Base-by-base conservation (phyloP, 2,113 vertebrate genomes). In the Actenoides lindsayi region DNA sequence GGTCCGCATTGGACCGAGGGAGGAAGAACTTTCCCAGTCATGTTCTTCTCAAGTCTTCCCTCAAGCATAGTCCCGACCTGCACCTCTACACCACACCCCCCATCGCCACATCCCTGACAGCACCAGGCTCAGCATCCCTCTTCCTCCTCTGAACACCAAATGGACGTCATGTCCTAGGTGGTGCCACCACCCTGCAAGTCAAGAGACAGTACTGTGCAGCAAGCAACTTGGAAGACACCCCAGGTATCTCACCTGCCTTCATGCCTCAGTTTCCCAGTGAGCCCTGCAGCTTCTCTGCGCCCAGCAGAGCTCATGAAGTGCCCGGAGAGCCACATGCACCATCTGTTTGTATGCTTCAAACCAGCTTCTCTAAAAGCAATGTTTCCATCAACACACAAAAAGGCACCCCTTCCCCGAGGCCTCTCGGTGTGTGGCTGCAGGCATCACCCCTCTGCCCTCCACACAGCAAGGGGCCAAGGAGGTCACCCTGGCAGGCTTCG, bases 161-260 rank as follows among this genome's bases (percentile, higher is more conserved):
- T 0, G 0, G 9, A 11, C 6, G 24, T 35, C 46, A 81, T 1
- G 6, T 57, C 56, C 44, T 56, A 39, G 0, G 0, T 4, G 24
- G 23, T 76, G 31, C 28, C 48, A 76, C 27, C 54, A 64, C 4
- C 2, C 41, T 31, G 13, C 33, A 25, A 86, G 41, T 35, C 86
- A 85, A 67, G 63, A 46, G 35, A 25, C 8, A 24, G 30, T 44
- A 35, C 67, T 69, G 16, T 35, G 35, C 57, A 48, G 69, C 57
- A 44, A 46, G 17, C 20, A 44, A 11, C 56, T 68, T 14, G 0
- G 13, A 3, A 56, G 24, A 56, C 18, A 64, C 7, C 30, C 19
- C 21, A 33, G 24, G 8, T 18, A 68, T 48, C 44, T 41, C 5
- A 2, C 8, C 13, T 28, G 11, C 8, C 8, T 70, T 67, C 3